phyloP scores from a whole-genome alignment of 2,797 vertebrate species.

The Threskiornis aethiopicus region DNA sequence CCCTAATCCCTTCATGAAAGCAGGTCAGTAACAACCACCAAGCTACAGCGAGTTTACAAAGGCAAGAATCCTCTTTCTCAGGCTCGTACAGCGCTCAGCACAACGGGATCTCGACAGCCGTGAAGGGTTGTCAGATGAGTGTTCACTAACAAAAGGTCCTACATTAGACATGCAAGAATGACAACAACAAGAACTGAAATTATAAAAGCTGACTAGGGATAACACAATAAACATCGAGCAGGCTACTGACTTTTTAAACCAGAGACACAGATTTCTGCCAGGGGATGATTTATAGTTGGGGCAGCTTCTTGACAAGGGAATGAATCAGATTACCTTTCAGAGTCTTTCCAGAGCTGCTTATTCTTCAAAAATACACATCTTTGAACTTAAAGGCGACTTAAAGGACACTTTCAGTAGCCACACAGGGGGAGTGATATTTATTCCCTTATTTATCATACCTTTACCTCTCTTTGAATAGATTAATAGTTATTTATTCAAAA shows the following conservation, averaged over 20 bases:
- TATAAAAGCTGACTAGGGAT: not conserved
- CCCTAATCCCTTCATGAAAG: not conserved
- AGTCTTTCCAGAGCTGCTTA: not conserved
- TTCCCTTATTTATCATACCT: not conserved
- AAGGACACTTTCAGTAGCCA: not conserved
- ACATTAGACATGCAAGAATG: not conserved
- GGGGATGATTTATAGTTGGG: not conserved
- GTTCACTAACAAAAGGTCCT: not conserved
- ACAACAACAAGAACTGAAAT: not conserved
- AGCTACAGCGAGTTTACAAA: not conserved
- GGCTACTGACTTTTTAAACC: not conserved
- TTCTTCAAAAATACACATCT: not conserved
- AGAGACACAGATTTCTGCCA: not conserved
- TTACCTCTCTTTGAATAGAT: not conserved
- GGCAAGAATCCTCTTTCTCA: not conserved
- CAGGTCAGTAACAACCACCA: not conserved
- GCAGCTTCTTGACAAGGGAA: not conserved
- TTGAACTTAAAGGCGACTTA: not conserved
- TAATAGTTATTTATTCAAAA: not conserved
- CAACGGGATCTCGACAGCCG: rapidly evolving
- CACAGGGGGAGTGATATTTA: not conserved
- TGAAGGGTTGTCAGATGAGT: not conserved
- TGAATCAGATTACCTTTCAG: not conserved
- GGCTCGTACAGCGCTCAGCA: rapidly evolving
- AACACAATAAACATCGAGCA: not conserved